A percentile compares a stretch with the other conserved stretches of the same genome.
Evolutionary conservation across 2,113 vertebrate species (phyloP).

Genomic region (Nicator chloris): DNA sequence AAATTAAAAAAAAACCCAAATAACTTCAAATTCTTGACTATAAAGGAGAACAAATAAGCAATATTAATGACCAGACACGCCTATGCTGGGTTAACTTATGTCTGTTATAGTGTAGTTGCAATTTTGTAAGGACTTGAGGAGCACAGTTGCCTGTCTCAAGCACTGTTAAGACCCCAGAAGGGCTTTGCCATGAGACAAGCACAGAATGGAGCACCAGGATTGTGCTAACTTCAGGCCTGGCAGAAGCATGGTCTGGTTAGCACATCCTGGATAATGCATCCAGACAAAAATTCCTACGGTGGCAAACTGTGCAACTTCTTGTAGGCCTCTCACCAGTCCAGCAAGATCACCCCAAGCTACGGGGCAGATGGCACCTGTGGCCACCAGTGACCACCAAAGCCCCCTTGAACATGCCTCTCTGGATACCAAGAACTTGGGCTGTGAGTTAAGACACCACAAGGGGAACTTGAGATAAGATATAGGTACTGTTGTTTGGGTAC

Average conservation of each 20-base stretch:
- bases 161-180: not conserved
- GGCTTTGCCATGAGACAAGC: not conserved
- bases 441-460: not conserved
- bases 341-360: not conserved
- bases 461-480: not conserved
- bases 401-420: not conserved
- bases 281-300: not conserved
- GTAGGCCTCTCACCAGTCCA: not conserved
- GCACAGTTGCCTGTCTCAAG: not conserved
- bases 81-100: not conserved
- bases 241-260: not conserved
- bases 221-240: not conserved
- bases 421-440: not conserved
- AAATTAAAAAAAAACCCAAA: no score
- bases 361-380: not conserved
- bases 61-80: not conserved
- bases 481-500: not conserved
- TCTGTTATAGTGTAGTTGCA: not conserved
- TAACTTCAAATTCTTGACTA: not conserved
- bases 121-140: not conserved
- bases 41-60: not conserved
- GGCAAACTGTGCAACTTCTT: not conserved
- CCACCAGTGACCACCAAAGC: fast-evolving
- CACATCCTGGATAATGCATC: not conserved
- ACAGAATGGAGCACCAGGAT: not conserved